These are phyloP conservation scores for Synanthedon tipuliformis DNA, from an alignment of 2,888 invertebrate species.

Conservation along the genomic window DNA sequence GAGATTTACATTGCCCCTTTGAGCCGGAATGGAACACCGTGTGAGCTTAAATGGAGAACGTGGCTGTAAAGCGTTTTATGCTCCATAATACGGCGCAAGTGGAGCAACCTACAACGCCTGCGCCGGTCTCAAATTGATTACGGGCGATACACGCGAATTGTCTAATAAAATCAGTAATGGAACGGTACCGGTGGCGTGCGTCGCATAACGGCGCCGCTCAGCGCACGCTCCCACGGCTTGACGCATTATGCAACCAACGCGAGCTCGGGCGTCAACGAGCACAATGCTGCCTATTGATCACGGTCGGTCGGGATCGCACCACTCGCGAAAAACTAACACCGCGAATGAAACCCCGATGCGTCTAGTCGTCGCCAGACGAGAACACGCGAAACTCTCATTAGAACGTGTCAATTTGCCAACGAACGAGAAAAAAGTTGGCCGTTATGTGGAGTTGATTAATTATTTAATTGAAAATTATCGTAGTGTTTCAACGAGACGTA, in stretches of 20 bases:
- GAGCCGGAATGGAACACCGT: slow-evolving; percentile 26
- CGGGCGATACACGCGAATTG: slow-evolving; percentile 60
- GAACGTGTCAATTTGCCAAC: not conserved
- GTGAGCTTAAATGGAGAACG: slow-evolving; percentile 41
- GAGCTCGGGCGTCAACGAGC: slow-evolving; percentile 24
- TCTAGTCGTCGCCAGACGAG: not conserved
- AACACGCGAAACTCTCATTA: not conserved
- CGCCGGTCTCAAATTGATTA: slow-evolving; percentile 56
- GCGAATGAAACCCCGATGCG: slow-evolving; percentile 34
- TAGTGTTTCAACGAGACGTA: too few species aligned
- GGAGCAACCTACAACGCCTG: slow-evolving; percentile 44
- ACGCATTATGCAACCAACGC: slow-evolving; percentile 58
- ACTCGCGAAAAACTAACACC: slow-evolving; percentile 42
- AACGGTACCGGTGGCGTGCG: slow-evolving; percentile 66
- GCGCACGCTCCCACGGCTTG: slow-evolving; percentile 54
- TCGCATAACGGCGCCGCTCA: slow-evolving; percentile 57
- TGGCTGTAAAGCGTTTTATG: slow-evolving; percentile 36
- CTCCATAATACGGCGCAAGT: slow-evolving; percentile 47
- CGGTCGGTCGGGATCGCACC: slow-evolving; percentile 29
- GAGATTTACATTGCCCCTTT: slow-evolving; percentile 28
- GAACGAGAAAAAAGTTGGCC: not conserved
- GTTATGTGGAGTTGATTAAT: too few species aligned
- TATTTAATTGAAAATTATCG: too few species aligned
- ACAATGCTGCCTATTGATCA: slow-evolving; percentile 46
- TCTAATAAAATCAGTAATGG: slow-evolving; percentile 66